A percentile compares a stretch with the other conserved stretches of the same genome.
These are phyloP conservation scores for Drosophila rellima DNA, from an alignment of 2,888 invertebrate genomes.

Conservation along the genomic window DNA sequence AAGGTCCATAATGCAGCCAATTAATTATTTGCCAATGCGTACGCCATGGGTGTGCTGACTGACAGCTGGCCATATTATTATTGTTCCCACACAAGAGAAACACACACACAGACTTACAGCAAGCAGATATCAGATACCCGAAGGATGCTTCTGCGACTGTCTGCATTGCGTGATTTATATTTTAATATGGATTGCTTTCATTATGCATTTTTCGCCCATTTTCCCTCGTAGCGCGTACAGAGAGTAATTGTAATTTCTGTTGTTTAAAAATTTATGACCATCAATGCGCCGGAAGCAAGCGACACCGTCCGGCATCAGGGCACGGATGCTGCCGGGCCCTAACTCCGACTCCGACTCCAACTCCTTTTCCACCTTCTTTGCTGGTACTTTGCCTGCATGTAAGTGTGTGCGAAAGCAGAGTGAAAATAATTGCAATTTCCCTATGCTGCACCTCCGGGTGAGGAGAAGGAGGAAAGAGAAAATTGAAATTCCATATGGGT, in stretches of 20 bases:
- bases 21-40: slow-evolving; percentile 66
- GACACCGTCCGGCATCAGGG: slow-evolving; percentile 38
- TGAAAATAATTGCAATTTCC: slow-evolving; percentile 73
- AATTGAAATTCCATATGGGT: slow-evolving; percentile 71
- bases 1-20: slow-evolving; percentile 69
- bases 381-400: slow-evolving; percentile 7
- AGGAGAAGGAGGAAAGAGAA: slow-evolving; percentile 30
- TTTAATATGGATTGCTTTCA: slow-evolving; percentile 79
- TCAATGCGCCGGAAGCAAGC: slow-evolving; percentile 63
- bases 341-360: not conserved
- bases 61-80: slow-evolving; percentile 74
- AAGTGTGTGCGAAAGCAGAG: slow-evolving; percentile 56
- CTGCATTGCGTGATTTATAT: slow-evolving; percentile 70
- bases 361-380: not conserved
- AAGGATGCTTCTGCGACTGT: slow-evolving; percentile 33
- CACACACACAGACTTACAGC: not conserved
- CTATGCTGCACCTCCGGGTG: slow-evolving; percentile 9
- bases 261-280: slow-evolving; percentile 79
- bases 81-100: slow-evolving; percentile 47
- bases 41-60: slow-evolving; percentile 63
- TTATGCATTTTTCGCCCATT: slow-evolving; percentile 75
- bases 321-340: not conserved
- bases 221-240: slow-evolving; percentile 16
- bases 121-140: slow-evolving; percentile 21
- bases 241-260: slow-evolving; percentile 78